Conservation (phyloP, 2,113 vertebrate species). For the Sigmodon hispidus region DNA sequence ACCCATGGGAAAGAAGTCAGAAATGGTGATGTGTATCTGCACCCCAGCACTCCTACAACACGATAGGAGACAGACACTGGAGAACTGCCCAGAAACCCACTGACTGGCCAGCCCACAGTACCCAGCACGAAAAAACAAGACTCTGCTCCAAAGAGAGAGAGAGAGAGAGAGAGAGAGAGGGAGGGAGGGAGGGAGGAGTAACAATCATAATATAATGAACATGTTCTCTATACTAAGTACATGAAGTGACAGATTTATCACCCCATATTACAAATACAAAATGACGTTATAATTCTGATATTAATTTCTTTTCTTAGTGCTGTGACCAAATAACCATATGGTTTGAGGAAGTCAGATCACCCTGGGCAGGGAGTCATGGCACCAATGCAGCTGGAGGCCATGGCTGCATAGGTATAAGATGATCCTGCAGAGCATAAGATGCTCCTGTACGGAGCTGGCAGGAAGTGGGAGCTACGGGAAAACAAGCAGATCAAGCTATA, state of each 20-base stretch:
- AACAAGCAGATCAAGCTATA: neutral
- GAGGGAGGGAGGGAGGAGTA: neutral
- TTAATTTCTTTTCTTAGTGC: neutral
- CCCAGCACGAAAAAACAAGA: neutral
- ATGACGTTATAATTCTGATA: neutral
- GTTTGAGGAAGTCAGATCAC: neutral
- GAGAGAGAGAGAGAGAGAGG: neutral
- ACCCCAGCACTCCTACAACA: neutral
- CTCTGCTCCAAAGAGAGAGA: neutral
- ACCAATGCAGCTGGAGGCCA: neutral
- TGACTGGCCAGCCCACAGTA: neutral
- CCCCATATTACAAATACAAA: neutral
- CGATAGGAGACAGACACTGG: neutral
- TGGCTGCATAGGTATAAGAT: neutral
- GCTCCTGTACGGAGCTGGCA: neutral
- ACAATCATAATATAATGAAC: neutral
- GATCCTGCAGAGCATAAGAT: neutral
- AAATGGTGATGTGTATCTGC: neutral
- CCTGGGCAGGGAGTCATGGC: neutral
- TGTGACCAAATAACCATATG: neutral
- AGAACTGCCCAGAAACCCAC: neutral
- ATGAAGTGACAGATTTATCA: neutral
- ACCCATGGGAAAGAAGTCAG: neutral
- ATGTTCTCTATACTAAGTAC: neutral
- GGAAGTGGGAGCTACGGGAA: neutral